Evolutionary conservation across 64 coral and sea anemone genomes (phyloP).

Genomic region (Stichodactyla mertensii): DNA sequence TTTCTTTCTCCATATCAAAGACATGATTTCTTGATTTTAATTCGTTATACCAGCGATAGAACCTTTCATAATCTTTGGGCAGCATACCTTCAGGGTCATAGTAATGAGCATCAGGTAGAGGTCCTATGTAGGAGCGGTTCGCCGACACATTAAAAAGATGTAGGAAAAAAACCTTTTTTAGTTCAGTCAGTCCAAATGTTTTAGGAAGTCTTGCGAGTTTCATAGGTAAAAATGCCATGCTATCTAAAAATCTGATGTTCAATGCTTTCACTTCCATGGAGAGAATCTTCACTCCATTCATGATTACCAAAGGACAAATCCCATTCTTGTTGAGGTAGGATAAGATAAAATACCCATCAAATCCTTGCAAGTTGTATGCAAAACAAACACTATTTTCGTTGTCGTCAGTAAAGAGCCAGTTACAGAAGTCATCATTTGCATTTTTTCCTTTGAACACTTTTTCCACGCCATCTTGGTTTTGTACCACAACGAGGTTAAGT

Average conservation of each 20-base stretch:
- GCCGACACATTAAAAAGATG: conserved; percentile 10
- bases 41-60: neutral
- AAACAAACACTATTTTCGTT: neutral
- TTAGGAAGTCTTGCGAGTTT: conserved; percentile 3
- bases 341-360: conserved; percentile 31
- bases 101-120: neutral
- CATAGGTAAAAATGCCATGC: conserved; percentile 21
- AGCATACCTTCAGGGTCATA: conserved; percentile 41
- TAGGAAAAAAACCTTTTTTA: conserved; percentile 35
- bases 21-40: neutral
- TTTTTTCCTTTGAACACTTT: conserved; percentile 23
- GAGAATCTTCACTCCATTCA: conserved; percentile 33
- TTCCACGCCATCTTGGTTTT: neutral
- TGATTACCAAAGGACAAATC: neutral
- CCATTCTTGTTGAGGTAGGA: neutral
- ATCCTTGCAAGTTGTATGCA: neutral
- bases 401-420: conserved; percentile 34
- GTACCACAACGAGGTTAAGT: conserved; percentile 9
- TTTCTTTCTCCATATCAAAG: conserved; percentile 22
- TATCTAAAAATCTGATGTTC: conserved; percentile 12
- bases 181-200: conserved; percentile 28
- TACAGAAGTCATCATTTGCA: neutral
- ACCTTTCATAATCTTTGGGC: too few species aligned
- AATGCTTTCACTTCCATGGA: neutral
- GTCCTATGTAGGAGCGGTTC: conserved; percentile 11